Percentiles rank a stretch among this genome's conserved stretches.
Conservation (phyloP, 2,888 invertebrate species). For the Phortica okadai region DNA sequence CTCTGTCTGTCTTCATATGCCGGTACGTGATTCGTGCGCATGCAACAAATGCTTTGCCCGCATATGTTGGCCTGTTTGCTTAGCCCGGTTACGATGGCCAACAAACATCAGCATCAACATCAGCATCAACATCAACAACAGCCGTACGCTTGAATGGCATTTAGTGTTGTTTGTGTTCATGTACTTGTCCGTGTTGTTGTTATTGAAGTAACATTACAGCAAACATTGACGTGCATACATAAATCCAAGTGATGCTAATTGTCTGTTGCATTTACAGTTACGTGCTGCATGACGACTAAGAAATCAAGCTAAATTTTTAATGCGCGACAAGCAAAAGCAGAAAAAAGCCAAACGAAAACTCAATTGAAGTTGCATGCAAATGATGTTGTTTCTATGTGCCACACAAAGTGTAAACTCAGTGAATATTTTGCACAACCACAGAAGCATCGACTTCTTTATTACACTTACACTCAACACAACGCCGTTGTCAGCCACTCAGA, state of each 20-base stretch:
- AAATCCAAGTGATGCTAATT: conserved; percentile 69
- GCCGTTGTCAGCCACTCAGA: too few species aligned
- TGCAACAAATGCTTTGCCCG: conserved; percentile 9
- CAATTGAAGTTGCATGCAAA: conserved; percentile 54
- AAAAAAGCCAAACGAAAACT: too few species aligned
- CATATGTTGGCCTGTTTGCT: background rate
- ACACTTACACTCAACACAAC: too few species aligned
- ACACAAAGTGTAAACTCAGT: background rate
- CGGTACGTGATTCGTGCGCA: conserved; percentile 12
- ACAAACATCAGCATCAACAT: background rate
- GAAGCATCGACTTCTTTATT: too few species aligned
- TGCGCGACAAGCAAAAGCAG: too few species aligned
- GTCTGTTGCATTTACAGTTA: conserved; percentile 69
- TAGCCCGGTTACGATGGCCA: background rate
- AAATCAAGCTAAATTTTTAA: too few species aligned
- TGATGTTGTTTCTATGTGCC: conserved; percentile 55
- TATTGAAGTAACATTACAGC: conserved; percentile 43
- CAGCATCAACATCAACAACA: background rate
- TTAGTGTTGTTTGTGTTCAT: background rate
- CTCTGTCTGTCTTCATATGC: background rate
- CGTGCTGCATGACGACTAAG: conserved; percentile 47
- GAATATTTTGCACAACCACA: too few species aligned
- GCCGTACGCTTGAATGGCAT: background rate
- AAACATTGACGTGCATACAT: conserved; percentile 59
- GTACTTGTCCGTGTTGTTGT: background rate